Evolutionary conservation across 2,797 vertebrate genomes (phyloP).

Genomic region (Thamnophis elegans): DNA sequence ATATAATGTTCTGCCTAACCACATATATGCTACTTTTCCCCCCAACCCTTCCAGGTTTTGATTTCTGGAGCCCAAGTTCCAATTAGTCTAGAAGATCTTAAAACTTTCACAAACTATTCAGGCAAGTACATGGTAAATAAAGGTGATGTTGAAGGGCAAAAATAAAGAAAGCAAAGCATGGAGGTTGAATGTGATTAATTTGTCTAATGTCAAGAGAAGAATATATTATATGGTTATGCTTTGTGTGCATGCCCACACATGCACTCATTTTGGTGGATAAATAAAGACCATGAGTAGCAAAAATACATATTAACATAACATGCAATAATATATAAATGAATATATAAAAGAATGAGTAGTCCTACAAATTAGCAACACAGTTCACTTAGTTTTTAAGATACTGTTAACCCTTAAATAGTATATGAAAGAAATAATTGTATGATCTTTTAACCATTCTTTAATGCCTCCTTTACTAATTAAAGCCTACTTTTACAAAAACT

Average conservation of each 20-base stretch:
- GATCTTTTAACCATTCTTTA: background rate
- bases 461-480: background rate
- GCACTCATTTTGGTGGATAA: background rate
- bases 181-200: background rate
- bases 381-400: background rate
- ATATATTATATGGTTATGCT: background rate
- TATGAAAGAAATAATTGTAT: background rate
- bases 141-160: fast-evolving
- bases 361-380: background rate
- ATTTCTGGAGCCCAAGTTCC: slow-evolving; percentile 97
- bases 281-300: background rate
- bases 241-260: background rate
- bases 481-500: background rate
- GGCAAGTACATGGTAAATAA: slow-evolving; percentile 69
- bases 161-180: background rate
- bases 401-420: background rate
- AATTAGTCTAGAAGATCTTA: slow-evolving; percentile 93
- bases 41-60: slow-evolving; percentile 79
- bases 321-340: background rate
- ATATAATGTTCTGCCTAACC: background rate
- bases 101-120: slow-evolving; percentile 97
- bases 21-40: background rate
- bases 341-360: background rate
- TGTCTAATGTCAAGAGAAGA: background rate
- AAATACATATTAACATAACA: background rate